Evolutionary conservation across 2,797 vertebrate genomes (phyloP).

Genomic region (Semotilus atromaculatus): DNA sequence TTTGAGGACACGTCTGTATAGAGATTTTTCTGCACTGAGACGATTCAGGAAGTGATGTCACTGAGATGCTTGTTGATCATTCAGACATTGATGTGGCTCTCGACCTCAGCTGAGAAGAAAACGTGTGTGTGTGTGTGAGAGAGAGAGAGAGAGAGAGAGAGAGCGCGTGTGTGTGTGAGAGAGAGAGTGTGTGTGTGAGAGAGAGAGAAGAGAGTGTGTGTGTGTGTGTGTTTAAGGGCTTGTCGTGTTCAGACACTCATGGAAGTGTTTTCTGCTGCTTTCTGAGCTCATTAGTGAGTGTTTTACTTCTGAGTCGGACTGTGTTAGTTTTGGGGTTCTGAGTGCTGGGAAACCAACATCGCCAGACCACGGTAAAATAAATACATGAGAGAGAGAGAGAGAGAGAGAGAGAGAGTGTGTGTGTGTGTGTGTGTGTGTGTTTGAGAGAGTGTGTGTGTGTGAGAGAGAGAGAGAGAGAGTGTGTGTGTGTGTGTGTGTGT

Average conservation of each 20-base stretch:
- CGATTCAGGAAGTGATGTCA: constrained; percentile 4
- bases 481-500: constrained; percentile 16
- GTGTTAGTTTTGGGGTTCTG: constrained; percentile 72
- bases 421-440: background rate
- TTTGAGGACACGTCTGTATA: too few species aligned
- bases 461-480: background rate
- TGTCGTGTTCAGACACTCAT: background rate
- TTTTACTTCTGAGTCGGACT: constrained; percentile 46
- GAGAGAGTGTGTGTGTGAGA: constrained; percentile 17
- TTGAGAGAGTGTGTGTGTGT: too few species aligned
- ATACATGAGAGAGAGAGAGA: constrained; percentile 59
- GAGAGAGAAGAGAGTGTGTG: too few species aligned
- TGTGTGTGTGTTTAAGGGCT: constrained; percentile 11
- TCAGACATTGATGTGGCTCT: constrained; percentile 47
- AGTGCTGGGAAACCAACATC: constrained; percentile 47
- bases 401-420: constrained; percentile 17
- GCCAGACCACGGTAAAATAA: constrained; percentile 69
- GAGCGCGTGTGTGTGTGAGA: constrained; percentile 13
- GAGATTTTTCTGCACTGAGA: background rate
- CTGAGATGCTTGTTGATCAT: constrained; percentile 26
- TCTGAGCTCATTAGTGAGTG: constrained; percentile 49
- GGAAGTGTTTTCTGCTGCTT: constrained; percentile 20
- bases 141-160: too few species aligned
- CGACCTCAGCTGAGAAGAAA: constrained; percentile 36
- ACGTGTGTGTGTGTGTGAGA: constrained; percentile 22